Evolutionary conservation across 2,797 vertebrate genomes (phyloP).

Genomic region (Hipposideros larvatus): DNA sequence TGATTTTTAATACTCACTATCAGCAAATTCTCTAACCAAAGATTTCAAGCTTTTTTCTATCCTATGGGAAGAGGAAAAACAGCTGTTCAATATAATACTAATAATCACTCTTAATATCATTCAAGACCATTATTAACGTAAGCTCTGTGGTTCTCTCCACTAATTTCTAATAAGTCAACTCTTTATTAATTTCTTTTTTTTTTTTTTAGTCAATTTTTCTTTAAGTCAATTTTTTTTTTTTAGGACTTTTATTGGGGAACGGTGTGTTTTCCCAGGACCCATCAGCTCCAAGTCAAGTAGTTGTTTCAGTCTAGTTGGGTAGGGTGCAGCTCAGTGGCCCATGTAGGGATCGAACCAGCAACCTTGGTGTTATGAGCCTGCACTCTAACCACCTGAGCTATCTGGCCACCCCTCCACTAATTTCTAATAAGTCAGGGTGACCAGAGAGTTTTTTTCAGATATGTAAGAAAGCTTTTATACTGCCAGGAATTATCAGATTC

Average conservation of each 20-base stretch:
- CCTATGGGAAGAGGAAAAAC: neutral
- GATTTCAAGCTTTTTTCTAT: neutral
- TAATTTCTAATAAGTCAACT: neutral
- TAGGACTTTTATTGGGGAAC: too few species aligned
- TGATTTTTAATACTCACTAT: neutral
- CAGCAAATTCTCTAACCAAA: slow-evolving; percentile 2
- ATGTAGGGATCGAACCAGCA: too few species aligned
- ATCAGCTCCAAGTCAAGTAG: too few species aligned
- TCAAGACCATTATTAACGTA: neutral
- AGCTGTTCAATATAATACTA: neutral
- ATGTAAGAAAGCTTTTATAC: neutral
- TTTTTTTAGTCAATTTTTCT: too few species aligned
- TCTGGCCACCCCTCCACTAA: neutral
- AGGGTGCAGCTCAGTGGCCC: too few species aligned
- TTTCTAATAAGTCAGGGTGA: neutral
- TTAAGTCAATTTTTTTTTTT: too few species aligned
- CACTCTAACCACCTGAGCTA: too few species aligned
- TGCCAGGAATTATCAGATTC: neutral
- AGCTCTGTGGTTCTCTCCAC: neutral
- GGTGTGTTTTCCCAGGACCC: too few species aligned
- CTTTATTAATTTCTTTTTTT: too few species aligned
- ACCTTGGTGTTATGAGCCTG: too few species aligned
- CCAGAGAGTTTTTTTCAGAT: neutral
- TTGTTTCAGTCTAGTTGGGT: too few species aligned
- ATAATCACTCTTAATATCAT: neutral